Conservation (phyloP, 2,113 vertebrate genomes). For the Sialia sialis region DNA sequence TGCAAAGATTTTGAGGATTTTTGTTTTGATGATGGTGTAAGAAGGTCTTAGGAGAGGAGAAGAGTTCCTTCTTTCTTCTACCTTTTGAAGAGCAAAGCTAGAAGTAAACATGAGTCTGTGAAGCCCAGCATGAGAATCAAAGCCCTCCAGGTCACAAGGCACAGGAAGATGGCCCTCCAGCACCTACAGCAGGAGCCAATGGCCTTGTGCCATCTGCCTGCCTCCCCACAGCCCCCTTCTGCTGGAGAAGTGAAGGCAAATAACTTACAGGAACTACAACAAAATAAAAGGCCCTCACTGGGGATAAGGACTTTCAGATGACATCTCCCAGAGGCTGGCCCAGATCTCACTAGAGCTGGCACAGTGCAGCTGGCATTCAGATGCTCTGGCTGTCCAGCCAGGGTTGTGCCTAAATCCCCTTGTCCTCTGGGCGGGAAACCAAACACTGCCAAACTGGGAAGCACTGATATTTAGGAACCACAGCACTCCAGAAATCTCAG, state of each 20-base stretch:
- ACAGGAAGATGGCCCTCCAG: neutral
- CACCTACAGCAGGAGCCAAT: neutral
- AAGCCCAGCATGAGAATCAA: neutral
- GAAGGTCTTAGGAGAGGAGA: neutral
- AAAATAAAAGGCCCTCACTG: neutral
- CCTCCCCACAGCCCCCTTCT: neutral
- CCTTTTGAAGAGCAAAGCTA: constrained; percentile 9
- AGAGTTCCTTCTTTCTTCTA: neutral
- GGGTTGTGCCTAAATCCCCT: neutral
- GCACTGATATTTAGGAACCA: neutral
- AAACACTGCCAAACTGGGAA: neutral
- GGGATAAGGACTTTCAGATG: neutral
- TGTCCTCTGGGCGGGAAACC: neutral
- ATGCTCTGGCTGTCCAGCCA: neutral
- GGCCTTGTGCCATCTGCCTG: neutral
- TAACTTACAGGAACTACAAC: neutral
- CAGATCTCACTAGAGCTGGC: neutral
- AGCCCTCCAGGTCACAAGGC: neutral
- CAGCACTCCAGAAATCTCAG: neutral
- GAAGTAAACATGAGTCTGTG: neutral
- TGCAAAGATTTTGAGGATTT: neutral
- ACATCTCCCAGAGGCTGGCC: neutral
- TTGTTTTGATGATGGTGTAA: neutral
- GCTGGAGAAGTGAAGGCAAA: neutral
- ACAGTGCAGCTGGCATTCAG: neutral